A percentile compares a stretch with the other conserved stretches of the same genome.
Evolutionary conservation across 2,888 invertebrate genomes (phyloP).

Genomic region (Drosophila niveifrons): DNA sequence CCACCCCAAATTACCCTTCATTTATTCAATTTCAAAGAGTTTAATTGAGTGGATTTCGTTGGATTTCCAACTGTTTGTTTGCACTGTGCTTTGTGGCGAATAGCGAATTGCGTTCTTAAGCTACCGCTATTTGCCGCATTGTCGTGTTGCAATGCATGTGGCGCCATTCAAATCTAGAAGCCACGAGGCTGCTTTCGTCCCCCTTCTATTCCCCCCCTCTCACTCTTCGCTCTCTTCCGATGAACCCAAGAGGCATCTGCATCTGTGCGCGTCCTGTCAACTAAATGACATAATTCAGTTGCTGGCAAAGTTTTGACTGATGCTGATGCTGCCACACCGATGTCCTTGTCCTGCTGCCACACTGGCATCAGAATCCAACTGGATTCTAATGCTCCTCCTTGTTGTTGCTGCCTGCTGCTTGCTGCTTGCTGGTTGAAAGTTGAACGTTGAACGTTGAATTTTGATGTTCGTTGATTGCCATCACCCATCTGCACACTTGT

Average conservation of each 20-base stretch:
- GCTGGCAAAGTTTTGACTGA: constrained; percentile 80
- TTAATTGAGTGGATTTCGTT: too few relatives aligned
- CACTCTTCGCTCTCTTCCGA: neutral
- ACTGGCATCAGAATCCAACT: constrained; percentile 9
- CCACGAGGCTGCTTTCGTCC: constrained; percentile 25
- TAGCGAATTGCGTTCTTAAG: neutral
- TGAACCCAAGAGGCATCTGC: constrained; percentile 36
- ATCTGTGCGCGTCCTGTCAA: constrained; percentile 60
- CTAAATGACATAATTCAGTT: constrained; percentile 82
- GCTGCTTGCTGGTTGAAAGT: constrained; percentile 16
- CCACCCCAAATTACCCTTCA: too few relatives aligned
- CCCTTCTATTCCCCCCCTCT: neutral
- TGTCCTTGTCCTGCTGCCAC: constrained; percentile 43
- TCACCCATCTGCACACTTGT: constrained; percentile 66
- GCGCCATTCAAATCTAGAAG: constrained; percentile 45
- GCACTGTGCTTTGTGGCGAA: constrained; percentile 3
- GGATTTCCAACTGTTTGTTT: neutral
- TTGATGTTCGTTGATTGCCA: constrained; percentile 80
- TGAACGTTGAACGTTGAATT: constrained; percentile 74
- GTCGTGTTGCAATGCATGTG: constrained; percentile 43
- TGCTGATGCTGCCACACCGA: constrained; percentile 68
- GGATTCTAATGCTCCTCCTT: constrained; percentile 16
- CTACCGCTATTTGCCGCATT: constrained; percentile 1
- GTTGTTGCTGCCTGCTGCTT: constrained; percentile 18
- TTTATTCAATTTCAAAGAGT: neutral